Conservation (phyloP, 2,797 vertebrate species). For the Mallotus villosus region DNA sequence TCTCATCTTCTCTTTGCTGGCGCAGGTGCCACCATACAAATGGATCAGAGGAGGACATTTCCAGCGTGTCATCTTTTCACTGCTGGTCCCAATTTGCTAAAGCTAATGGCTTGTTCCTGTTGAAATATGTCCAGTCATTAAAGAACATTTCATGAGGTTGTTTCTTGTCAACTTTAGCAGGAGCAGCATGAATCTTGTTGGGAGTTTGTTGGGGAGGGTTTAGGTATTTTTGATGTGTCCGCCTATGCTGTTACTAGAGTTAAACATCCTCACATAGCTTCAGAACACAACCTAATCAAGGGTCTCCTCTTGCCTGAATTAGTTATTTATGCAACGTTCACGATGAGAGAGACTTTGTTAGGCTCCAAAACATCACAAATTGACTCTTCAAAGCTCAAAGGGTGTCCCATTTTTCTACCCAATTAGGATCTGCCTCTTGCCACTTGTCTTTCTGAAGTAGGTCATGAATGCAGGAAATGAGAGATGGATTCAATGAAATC, state of each 20-base stretch:
- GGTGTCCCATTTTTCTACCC: constrained; percentile 60
- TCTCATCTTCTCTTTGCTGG: constrained; percentile 24
- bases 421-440: constrained; percentile 54
- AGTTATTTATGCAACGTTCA: constrained; percentile 40
- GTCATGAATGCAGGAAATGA: constrained; percentile 50
- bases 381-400: constrained; percentile 63
- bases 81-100: constrained; percentile 30
- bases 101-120: constrained; percentile 20
- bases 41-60: not conserved
- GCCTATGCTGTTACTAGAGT: constrained; percentile 6
- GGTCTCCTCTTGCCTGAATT: not conserved
- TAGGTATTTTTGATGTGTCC: constrained; percentile 23
- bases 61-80: not conserved
- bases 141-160: constrained; percentile 6
- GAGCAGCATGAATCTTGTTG: constrained; percentile 19
- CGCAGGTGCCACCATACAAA: not conserved
- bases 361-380: constrained; percentile 53
- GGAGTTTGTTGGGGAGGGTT: constrained; percentile 36
- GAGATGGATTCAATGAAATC: not conserved
- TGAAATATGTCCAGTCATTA: constrained; percentile 22
- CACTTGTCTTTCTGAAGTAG: constrained; percentile 51
- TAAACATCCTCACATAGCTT: constrained; percentile 22
- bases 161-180: not conserved
- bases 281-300: constrained; percentile 47
- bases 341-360: constrained; percentile 44